Percentiles rank a stretch among this genome's conserved stretches.
Conservation (phyloP, 2,113 vertebrate genomes). For the Accipiter virgatus region DNA sequence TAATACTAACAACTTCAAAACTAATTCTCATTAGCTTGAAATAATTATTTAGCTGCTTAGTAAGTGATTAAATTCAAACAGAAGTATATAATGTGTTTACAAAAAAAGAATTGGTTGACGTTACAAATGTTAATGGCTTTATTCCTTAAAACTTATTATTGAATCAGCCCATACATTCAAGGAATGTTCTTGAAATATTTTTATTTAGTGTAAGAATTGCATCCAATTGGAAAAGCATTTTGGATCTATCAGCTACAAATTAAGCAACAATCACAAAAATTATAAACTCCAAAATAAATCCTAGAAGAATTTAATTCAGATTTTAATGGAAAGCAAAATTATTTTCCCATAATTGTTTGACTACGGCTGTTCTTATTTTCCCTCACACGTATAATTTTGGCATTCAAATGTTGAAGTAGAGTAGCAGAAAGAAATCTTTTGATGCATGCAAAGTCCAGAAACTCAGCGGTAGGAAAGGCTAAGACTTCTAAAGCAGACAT, state of each 20-base stretch:
- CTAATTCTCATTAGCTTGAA: constrained; percentile 69
- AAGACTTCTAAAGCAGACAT: not conserved
- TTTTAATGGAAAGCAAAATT: constrained; percentile 25
- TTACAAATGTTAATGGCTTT: constrained; percentile 61
- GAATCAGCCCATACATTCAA: constrained; percentile 8
- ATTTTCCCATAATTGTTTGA: constrained; percentile 7
- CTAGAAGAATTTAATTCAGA: not conserved
- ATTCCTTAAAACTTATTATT: constrained; percentile 54
- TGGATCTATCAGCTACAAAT: not conserved
- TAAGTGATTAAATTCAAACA: constrained; percentile 70
- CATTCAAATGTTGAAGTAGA: not conserved
- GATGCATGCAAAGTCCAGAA: not conserved
- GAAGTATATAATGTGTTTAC: constrained; percentile 56
- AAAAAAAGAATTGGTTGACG: constrained; percentile 41
- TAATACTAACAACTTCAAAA: constrained; percentile 68
- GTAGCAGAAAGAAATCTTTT: not conserved
- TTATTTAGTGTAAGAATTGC: constrained; percentile 13
- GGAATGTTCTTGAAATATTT: not conserved
- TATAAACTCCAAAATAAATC: not conserved
- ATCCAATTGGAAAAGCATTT: not conserved
- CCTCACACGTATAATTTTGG: not conserved
- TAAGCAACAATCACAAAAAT: constrained; percentile 30
- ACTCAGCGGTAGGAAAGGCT: not conserved
- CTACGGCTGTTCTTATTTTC: not conserved
- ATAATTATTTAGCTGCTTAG: constrained; percentile 73